Conservation (phyloP, 2,797 vertebrate species). For the Pteronotus mesoamericanus region DNA sequence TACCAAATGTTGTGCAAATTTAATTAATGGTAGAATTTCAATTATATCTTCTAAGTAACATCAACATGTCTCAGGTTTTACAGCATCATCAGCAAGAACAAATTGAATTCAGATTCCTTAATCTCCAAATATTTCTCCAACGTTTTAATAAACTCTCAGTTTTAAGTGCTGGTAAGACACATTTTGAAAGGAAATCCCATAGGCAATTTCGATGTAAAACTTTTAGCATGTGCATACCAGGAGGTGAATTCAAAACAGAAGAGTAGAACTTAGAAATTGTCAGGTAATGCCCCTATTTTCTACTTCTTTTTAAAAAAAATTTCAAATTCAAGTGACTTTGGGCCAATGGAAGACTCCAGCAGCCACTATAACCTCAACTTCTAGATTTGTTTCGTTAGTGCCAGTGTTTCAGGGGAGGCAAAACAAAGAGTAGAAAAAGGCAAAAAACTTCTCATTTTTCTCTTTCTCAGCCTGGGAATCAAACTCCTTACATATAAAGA, state of each 20-base stretch:
- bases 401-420: background rate
- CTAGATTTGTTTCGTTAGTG: background rate
- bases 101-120: background rate
- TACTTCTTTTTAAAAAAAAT: background rate
- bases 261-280: background rate
- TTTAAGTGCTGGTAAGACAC: background rate
- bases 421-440: background rate
- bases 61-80: background rate
- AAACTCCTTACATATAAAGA: background rate
- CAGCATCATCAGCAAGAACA: slow-evolving; percentile 3
- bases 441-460: background rate
- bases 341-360: background rate
- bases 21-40: background rate
- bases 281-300: background rate
- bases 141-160: background rate
- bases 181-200: background rate
- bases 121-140: background rate
- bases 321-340: background rate
- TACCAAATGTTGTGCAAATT: background rate
- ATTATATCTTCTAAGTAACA: background rate
- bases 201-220: background rate
- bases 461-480: background rate
- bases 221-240: background rate
- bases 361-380: background rate
- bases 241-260: background rate